Evolutionary conservation across 2,888 invertebrate species (phyloP).

Genomic region (Sepiola atlantica): DNA sequence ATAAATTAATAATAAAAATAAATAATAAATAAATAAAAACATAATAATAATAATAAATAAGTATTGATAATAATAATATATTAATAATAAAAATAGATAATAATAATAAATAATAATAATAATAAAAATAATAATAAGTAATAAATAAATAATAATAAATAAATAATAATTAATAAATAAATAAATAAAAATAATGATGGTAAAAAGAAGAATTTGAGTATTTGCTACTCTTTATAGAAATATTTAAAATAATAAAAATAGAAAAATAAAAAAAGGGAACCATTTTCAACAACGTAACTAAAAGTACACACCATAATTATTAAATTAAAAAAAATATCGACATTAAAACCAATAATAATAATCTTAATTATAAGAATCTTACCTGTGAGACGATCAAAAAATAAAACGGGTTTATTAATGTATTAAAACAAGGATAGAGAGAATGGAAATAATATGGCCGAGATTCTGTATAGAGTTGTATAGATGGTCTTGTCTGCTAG

Average conservation of each 20-base stretch:
- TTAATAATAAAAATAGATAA: no score
- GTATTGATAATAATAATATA: no score
- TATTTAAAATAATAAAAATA: no score
- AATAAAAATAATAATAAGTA: background rate
- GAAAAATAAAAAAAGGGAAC: no score
- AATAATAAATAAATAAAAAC: background rate
- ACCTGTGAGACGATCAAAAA: background rate
- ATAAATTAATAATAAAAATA: background rate
- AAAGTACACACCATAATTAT: background rate
- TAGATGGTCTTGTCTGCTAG: slow-evolving; percentile 32
- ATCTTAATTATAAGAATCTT: background rate
- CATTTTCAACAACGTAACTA: background rate
- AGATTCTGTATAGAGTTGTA: background rate
- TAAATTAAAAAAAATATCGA: background rate
- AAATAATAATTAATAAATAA: background rate
- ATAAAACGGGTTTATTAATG: background rate
- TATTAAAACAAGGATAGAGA: background rate
- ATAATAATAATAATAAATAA: background rate
- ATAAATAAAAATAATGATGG: background rate
- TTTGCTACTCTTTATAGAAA: no score
- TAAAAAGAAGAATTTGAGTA: background rate
- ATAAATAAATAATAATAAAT: background rate
- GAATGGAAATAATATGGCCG: background rate
- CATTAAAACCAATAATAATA: background rate
- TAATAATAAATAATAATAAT: no score